Conservation (phyloP, 1,140 invertebrate species). For the Drosophila takahashii region DNA sequence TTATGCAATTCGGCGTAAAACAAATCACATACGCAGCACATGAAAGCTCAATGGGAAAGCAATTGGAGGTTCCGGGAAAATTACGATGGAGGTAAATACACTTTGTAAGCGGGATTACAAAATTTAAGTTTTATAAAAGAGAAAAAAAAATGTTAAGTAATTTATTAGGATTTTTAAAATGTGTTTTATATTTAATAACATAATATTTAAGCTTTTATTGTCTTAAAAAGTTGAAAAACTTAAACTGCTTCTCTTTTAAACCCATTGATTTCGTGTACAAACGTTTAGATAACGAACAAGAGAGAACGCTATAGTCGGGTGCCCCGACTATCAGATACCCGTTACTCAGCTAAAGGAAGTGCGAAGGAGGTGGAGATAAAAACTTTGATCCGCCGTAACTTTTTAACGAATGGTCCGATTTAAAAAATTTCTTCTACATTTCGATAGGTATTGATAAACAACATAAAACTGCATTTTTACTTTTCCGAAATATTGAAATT, state of each 20-base stretch:
- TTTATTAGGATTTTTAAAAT: neutral
- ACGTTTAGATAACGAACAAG: neutral
- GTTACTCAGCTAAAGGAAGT: no score
- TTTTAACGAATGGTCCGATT: no score
- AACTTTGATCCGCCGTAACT: no score
- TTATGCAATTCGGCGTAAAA: conserved; percentile 77
- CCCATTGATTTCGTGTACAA: neutral
- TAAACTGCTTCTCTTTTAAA: neutral
- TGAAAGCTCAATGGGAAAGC: conserved; percentile 50
- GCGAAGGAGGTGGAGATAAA: no score
- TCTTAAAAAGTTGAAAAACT: neutral
- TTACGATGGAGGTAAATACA: conserved; percentile 33
- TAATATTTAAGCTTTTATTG: no score
- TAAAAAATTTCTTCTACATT: no score
- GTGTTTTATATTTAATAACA: no score
- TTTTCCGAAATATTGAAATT: no score
- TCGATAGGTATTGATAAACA: no score
- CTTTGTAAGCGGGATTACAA: conserved; percentile 16
- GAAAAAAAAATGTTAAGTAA: neutral
- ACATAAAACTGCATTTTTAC: no score
- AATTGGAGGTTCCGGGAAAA: conserved; percentile 46
- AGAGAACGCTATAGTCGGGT: no score
- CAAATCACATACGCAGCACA: conserved; percentile 64
- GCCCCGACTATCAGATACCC: no score
- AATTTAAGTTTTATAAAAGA: neutral